Evolutionary conservation across 1,140 invertebrate genomes (phyloP).

Genomic region (Venturia canescens): DNA sequence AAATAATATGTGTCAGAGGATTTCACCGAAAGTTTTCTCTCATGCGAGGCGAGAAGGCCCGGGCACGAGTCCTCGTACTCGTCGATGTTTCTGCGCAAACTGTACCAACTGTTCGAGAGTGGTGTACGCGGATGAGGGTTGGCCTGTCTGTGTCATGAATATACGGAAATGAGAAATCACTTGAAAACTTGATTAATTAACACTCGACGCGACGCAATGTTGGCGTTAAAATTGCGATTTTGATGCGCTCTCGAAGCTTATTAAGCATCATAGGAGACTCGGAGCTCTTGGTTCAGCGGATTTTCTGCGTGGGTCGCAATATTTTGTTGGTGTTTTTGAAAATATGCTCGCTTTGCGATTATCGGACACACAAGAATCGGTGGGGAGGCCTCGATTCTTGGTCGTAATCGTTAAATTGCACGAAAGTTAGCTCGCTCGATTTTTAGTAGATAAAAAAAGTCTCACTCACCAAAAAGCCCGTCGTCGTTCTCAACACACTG

Average conservation of each 20-base stretch:
- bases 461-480: slow-evolving; percentile 42
- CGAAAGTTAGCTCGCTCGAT: background rate
- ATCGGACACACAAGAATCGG: no score
- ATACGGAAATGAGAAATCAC: slow-evolving; percentile 30
- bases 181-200: slow-evolving; percentile 36
- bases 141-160: background rate
- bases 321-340: no score
- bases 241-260: no score
- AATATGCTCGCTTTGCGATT: no score
- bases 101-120: background rate
- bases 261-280: no score
- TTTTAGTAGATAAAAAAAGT: background rate
- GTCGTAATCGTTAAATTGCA: background rate
- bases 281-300: no score
- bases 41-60: background rate
- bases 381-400: background rate
- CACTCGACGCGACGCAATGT: background rate
- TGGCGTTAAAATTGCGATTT: no score
- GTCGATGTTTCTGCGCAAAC: background rate
- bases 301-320: no score
- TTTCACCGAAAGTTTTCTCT: slow-evolving; percentile 38
- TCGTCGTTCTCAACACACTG: slow-evolving; percentile 55
- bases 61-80: background rate
- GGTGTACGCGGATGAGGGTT: background rate
- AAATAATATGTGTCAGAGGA: slow-evolving; percentile 44